A percentile compares a stretch with the other conserved stretches of the same genome.
Evolutionary conservation across 2,888 invertebrate species (phyloP).

Genomic region (Drosophila macrothrix): DNA sequence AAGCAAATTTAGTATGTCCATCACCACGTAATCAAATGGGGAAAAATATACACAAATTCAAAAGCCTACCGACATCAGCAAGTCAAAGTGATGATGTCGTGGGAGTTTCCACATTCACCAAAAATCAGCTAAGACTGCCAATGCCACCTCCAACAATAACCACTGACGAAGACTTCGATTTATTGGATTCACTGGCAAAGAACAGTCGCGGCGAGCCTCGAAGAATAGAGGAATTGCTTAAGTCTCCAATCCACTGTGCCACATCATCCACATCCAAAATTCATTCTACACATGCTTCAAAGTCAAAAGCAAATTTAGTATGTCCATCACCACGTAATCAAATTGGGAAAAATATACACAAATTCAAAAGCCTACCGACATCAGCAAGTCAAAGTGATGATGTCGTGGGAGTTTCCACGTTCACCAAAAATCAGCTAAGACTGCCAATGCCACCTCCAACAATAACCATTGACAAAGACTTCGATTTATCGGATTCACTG

Average conservation of each 20-base stretch:
- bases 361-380: neutral
- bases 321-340: neutral
- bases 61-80: neutral
- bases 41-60: neutral
- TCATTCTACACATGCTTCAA: neutral
- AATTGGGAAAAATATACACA: neutral
- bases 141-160: neutral
- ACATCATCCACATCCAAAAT: neutral
- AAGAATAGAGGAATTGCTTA: constrained; percentile 16
- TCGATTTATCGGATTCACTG: neutral
- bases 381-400: neutral
- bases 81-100: neutral
- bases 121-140: neutral
- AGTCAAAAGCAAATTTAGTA: neutral
- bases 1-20: neutral
- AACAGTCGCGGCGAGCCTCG: constrained; percentile 15
- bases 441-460: neutral
- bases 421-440: neutral
- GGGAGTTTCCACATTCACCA: neutral
- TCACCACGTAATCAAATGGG: neutral
- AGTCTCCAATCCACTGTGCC: constrained; percentile 27
- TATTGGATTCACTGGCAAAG: neutral
- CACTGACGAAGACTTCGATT: neutral
- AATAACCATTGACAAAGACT: neutral
- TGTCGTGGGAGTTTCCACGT: neutral